phyloP scores from a whole-genome alignment of 2,113 vertebrate species.

The Progne subis region DNA sequence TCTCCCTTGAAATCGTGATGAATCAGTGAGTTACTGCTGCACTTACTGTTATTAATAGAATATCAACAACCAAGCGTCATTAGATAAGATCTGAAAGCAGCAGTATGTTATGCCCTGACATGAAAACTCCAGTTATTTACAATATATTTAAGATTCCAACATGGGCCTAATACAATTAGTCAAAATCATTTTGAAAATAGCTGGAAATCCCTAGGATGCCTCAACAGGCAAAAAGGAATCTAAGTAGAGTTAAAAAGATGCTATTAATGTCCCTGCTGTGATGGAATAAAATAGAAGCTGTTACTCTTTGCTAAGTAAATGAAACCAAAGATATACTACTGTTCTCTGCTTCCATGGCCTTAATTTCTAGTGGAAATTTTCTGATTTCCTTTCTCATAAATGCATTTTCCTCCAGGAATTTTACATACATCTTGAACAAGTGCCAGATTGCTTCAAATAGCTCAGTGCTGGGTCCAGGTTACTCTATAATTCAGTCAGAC shows the following conservation, averaged over 20 bases:
- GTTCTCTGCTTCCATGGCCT: background rate
- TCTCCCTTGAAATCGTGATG: background rate
- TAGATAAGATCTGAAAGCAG: background rate
- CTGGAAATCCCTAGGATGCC: background rate
- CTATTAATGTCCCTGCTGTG: constrained; percentile 9
- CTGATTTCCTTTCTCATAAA: constrained; percentile 10
- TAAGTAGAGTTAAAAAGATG: background rate
- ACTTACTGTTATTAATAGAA: background rate
- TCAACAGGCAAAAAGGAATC: background rate
- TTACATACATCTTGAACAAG: background rate
- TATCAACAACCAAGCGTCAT: background rate
- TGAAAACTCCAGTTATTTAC: background rate
- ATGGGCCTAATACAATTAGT: constrained; percentile 32
- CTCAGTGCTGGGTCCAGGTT: background rate
- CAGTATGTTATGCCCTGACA: background rate
- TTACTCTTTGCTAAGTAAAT: constrained; percentile 3
- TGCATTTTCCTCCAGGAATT: background rate
- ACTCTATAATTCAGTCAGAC: background rate
- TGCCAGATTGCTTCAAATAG: background rate
- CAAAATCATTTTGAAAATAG: constrained; percentile 17
- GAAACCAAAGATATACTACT: background rate
- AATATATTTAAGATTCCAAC: background rate
- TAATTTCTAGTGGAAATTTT: constrained; percentile 4
- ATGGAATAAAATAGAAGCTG: constrained; percentile 27
- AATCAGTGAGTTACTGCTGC: background rate